Evolutionary conservation across 2,113 vertebrate species (phyloP).

Genomic region (Neogobius melanostomus): DNA sequence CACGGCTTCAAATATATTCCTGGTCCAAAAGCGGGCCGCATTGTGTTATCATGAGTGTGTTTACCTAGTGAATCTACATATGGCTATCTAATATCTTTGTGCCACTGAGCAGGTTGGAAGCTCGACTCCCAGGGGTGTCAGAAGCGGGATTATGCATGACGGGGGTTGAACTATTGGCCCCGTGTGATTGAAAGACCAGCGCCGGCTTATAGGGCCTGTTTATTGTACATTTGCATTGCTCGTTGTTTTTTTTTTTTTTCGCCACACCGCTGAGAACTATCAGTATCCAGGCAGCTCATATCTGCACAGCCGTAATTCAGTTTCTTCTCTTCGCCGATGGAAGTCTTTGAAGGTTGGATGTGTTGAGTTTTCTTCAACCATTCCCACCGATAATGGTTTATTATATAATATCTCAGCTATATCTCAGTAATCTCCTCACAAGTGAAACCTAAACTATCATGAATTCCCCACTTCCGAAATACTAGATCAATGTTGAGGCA

Average conservation of each 20-base stretch:
- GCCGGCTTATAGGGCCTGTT: constrained; percentile 74
- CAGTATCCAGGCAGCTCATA: constrained; percentile 64
- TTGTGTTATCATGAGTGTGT: constrained; percentile 72
- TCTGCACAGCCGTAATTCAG: constrained; percentile 61
- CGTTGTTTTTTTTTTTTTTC: constrained; percentile 37
- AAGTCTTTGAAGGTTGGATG: not conserved
- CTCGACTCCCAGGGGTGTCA: constrained; percentile 68
- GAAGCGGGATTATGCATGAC: constrained; percentile 77
- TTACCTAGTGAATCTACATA: constrained; percentile 81
- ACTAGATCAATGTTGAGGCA: too few relatives aligned
- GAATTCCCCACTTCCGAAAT: too few relatives aligned
- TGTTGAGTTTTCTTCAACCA: not conserved
- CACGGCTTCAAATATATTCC: constrained; percentile 69
- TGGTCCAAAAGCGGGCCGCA: constrained; percentile 58
- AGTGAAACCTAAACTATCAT: too few relatives aligned
- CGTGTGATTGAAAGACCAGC: constrained; percentile 79
- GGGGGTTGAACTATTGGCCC: constrained; percentile 80
- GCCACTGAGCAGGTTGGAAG: constrained; percentile 70
- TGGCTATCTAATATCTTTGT: constrained; percentile 80
- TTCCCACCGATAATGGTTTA: not conserved
- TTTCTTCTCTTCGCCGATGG: constrained; percentile 28
- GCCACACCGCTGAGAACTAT: constrained; percentile 64
- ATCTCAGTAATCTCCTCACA: too few relatives aligned
- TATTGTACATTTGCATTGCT: constrained; percentile 82
- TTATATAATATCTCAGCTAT: too few relatives aligned